These are phyloP conservation scores for Archocentrus centrarchus DNA, from an alignment of 2,113 vertebrate genomes.

Conservation along the genomic window DNA sequence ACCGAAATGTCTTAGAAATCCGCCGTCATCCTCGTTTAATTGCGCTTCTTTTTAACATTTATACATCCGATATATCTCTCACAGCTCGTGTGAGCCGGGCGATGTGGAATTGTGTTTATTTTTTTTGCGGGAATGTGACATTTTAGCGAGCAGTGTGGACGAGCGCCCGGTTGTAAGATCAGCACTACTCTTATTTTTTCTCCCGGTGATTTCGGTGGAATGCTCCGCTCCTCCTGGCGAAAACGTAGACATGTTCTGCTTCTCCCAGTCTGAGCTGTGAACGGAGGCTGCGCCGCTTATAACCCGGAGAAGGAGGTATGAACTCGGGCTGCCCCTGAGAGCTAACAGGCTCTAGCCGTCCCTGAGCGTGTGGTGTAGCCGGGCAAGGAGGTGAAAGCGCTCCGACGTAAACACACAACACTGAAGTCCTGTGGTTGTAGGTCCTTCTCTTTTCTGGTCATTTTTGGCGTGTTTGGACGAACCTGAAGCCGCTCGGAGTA, in stretches of 20 bases:
- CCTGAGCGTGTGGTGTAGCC: not conserved
- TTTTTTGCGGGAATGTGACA: accelerated
- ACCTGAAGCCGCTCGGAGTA: not conserved
- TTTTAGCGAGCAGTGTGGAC: not conserved
- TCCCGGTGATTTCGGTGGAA: too few relatives aligned
- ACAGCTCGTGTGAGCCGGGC: accelerated
- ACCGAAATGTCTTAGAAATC: slow-evolving; percentile 52
- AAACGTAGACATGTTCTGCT: not conserved
- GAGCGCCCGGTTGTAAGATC: not conserved
- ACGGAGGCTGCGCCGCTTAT: accelerated
- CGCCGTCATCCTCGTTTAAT: slow-evolving; percentile 49
- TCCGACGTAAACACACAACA: not conserved
- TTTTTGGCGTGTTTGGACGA: not conserved
- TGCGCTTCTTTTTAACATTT: accelerated
- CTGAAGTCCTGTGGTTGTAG: not conserved
- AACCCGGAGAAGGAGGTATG: not conserved
- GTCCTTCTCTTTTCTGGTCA: too few relatives aligned
- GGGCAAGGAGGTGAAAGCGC: not conserved
- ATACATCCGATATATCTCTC: accelerated
- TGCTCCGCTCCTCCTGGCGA: not conserved
- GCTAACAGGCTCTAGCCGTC: slow-evolving; percentile 1
- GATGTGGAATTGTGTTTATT: not conserved
- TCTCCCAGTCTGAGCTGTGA: not conserved
- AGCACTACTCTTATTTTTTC: accelerated
- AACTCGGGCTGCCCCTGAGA: not conserved